phyloP scores from a whole-genome alignment of 2,113 vertebrate species.

The Pachycephala philippinensis region DNA sequence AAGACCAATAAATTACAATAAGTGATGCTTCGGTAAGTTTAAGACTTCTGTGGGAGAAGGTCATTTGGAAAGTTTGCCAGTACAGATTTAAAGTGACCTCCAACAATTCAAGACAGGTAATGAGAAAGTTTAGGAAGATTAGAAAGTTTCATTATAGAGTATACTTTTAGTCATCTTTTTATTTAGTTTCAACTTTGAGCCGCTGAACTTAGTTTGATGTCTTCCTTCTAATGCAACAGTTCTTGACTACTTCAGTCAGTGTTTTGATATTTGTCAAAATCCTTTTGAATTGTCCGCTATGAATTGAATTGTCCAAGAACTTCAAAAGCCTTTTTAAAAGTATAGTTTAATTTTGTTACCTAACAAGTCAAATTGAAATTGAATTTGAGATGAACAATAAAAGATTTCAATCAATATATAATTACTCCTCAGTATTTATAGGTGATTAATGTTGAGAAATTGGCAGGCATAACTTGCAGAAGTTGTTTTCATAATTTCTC shows the following conservation, averaged over 20 bases:
- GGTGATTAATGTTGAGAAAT: neutral
- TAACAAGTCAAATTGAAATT: neutral
- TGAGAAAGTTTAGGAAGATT: neutral
- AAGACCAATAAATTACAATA: neutral
- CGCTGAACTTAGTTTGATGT: neutral
- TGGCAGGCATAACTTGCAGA: neutral
- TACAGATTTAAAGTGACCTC: neutral
- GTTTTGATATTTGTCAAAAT: neutral
- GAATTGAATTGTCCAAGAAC: neutral
- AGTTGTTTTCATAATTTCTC: neutral
- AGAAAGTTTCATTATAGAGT: neutral
- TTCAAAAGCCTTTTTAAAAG: neutral
- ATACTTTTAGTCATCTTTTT: neutral
- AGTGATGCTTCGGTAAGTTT: neutral
- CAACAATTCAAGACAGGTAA: neutral
- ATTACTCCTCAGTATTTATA: neutral
- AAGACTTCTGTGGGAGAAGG: neutral
- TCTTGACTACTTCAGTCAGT: accelerated
- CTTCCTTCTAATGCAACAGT: neutral
- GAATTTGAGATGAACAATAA: neutral
- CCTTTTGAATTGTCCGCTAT: neutral
- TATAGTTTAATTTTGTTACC: neutral
- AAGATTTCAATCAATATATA: neutral
- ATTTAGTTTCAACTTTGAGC: neutral
- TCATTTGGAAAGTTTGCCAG: neutral